Conservation (phyloP, 2,797 vertebrate species). For the Karalla daura region DNA sequence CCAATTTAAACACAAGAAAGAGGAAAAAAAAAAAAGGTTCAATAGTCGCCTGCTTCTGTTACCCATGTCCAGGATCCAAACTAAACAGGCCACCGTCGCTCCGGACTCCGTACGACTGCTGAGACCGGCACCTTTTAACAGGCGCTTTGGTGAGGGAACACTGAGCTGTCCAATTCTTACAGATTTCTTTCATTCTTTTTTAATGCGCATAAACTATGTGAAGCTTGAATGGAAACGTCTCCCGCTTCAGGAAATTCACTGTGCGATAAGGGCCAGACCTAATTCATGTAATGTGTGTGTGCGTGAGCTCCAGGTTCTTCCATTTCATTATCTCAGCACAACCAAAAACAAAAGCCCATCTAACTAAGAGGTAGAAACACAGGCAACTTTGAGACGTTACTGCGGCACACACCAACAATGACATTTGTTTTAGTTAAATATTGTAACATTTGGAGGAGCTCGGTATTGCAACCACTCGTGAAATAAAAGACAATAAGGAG, state of each 20-base stretch:
- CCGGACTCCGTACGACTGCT: slow-evolving; percentile 33
- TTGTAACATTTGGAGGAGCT: slow-evolving; percentile 87
- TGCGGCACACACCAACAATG: slow-evolving; percentile 86
- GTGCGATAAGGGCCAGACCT: slow-evolving; percentile 88
- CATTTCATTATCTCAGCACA: slow-evolving; percentile 87
- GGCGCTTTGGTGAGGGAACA: slow-evolving; percentile 65
- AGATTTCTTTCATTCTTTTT: slow-evolving; percentile 8
- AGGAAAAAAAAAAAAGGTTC: neutral
- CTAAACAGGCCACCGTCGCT: slow-evolving; percentile 17
- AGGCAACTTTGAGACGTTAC: slow-evolving; percentile 88
- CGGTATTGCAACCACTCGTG: slow-evolving; percentile 91
- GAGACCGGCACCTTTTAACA: slow-evolving; percentile 86
- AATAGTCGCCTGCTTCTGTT: slow-evolving; percentile 1
- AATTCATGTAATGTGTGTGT: slow-evolving; percentile 88
- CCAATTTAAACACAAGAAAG: slow-evolving; percentile 33
- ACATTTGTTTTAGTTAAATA: slow-evolving; percentile 87
- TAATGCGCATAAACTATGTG: slow-evolving; percentile 52
- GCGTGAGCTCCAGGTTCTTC: slow-evolving; percentile 73
- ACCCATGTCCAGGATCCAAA: neutral
- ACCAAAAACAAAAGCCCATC: slow-evolving; percentile 86
- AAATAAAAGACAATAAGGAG: slow-evolving; percentile 60
- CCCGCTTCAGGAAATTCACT: slow-evolving; percentile 72
- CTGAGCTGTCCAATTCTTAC: slow-evolving; percentile 29
- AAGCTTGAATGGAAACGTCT: slow-evolving; percentile 27
- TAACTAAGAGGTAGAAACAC: slow-evolving; percentile 98